phyloP scores from a whole-genome alignment of 1,140 invertebrate genomes.

The Drosophila novamexicana region DNA sequence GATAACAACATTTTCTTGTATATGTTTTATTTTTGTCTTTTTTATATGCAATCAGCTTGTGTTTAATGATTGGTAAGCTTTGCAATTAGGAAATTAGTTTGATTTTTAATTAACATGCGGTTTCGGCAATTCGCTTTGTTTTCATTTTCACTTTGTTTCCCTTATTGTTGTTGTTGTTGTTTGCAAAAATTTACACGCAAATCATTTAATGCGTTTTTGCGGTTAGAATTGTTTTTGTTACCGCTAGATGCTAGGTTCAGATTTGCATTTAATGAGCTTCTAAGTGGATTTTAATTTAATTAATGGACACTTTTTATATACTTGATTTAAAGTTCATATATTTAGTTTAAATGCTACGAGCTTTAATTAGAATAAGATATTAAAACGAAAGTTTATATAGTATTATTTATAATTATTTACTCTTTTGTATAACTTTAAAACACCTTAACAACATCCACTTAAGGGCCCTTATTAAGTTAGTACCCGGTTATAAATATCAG shows the following conservation, averaged over 20 bases:
- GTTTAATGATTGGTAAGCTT: conserved; percentile 79
- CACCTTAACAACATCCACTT: not conserved
- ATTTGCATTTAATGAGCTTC: conserved; percentile 81
- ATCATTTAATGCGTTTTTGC: conserved; percentile 81
- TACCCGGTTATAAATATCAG: conserved; percentile 15
- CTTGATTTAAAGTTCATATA: conserved; percentile 34
- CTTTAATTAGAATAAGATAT: not conserved
- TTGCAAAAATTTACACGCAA: conserved; percentile 66
- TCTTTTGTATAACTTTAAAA: not conserved
- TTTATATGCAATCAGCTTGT: conserved; percentile 38
- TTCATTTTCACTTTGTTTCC: conserved; percentile 35
- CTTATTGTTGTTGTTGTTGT: conserved; percentile 42
- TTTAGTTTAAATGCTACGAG: not conserved
- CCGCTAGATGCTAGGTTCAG: conserved; percentile 36
- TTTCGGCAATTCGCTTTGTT: conserved; percentile 59
- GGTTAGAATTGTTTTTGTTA: conserved; percentile 73
- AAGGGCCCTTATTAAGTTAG: not conserved
- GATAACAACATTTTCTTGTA: not conserved
- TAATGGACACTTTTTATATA: conserved; percentile 44
- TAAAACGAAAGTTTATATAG: not conserved
- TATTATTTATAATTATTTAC: not conserved
- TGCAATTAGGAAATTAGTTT: conserved; percentile 83
- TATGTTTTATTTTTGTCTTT: conserved; percentile 20
- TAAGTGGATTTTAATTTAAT: conserved; percentile 82
- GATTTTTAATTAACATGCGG: conserved; percentile 83